A percentile compares a stretch with the other conserved stretches of the same genome.
phyloP scores from a whole-genome alignment of 2,113 vertebrate genomes.

The Holacanthus passer region DNA sequence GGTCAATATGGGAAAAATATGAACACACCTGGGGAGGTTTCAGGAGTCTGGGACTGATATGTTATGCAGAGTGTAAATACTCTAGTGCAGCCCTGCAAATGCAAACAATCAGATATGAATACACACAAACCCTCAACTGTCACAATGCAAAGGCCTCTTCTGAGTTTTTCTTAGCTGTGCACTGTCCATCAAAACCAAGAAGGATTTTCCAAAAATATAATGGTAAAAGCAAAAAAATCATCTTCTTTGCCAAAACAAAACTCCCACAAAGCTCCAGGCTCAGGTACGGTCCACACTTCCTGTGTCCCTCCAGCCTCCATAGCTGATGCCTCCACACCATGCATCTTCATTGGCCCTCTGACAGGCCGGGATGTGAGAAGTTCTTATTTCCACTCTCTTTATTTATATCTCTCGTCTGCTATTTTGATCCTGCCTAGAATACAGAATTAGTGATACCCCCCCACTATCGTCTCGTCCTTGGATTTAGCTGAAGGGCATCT shows the following conservation, averaged over 20 bases:
- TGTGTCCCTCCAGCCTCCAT: slow-evolving; percentile 50
- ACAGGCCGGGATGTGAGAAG: slow-evolving; percentile 87
- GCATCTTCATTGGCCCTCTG: slow-evolving; percentile 88
- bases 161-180: slow-evolving; percentile 12
- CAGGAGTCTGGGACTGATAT: slow-evolving; percentile 46
- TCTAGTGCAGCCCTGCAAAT: slow-evolving; percentile 18
- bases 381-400: slow-evolving; percentile 89
- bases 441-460: slow-evolving; percentile 85
- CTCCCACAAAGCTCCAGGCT: slow-evolving; percentile 30
- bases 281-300: slow-evolving; percentile 38
- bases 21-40: slow-evolving; percentile 49
- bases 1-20: slow-evolving; percentile 64
- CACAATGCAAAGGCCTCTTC: not conserved
- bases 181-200: slow-evolving; percentile 24
- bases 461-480: slow-evolving; percentile 81
- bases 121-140: slow-evolving; percentile 10
- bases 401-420: slow-evolving; percentile 88
- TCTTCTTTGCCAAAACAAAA: slow-evolving; percentile 23
- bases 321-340: slow-evolving; percentile 75
- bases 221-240: slow-evolving; percentile 17
- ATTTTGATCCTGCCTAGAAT: slow-evolving; percentile 90
- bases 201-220: slow-evolving; percentile 22
- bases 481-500: slow-evolving; percentile 88
- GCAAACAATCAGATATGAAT: slow-evolving; percentile 31
- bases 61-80: slow-evolving; percentile 49